A percentile compares a stretch with the other conserved stretches of the same genome.
Evolutionary conservation across 2,888 invertebrate genomes (phyloP).

Genomic region (Gasteruption jaculator): DNA sequence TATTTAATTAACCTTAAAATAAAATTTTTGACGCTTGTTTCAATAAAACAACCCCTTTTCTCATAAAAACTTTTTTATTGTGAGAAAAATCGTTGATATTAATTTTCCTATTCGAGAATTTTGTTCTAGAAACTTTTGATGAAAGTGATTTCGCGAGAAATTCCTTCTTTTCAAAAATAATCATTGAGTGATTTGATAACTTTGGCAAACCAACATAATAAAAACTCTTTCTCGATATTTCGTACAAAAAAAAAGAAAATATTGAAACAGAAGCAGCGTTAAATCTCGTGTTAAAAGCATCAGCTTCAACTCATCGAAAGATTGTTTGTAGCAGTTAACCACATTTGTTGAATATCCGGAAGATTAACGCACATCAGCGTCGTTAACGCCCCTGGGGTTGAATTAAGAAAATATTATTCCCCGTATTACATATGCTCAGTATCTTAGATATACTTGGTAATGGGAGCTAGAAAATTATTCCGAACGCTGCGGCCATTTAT

Average conservation of each 20-base stretch:
- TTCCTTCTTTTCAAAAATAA: slow-evolving; percentile 6
- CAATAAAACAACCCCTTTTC: not conserved
- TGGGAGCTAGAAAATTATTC: slow-evolving; percentile 35
- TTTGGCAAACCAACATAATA: slow-evolving; percentile 1
- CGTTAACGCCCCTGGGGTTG: slow-evolving; percentile 33
- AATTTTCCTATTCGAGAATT: not conserved
- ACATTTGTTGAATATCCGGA: slow-evolving; percentile 27
- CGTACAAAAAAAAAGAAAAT: too few species aligned
- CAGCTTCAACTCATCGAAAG: too few species aligned
- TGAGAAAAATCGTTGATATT: not conserved
- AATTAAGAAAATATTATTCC: slow-evolving; percentile 36
- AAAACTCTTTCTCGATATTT: too few species aligned
- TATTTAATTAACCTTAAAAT: too few species aligned
- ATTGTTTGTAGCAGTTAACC: slow-evolving; percentile 33
- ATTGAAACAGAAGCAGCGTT: too few species aligned
- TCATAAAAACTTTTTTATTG: not conserved
- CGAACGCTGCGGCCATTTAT: slow-evolving; percentile 34
- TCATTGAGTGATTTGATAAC: slow-evolving; percentile 3
- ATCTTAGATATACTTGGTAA: slow-evolving; percentile 18
- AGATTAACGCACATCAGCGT: slow-evolving; percentile 41
- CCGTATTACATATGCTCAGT: slow-evolving; percentile 8
- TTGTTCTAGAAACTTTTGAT: too few species aligned
- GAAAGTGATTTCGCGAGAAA: too few species aligned
- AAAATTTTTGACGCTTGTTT: too few species aligned
- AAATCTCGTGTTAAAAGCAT: too few species aligned